phyloP scores from a whole-genome alignment of 2,113 vertebrate genomes.

The Campylorhamphus procurvoides region DNA sequence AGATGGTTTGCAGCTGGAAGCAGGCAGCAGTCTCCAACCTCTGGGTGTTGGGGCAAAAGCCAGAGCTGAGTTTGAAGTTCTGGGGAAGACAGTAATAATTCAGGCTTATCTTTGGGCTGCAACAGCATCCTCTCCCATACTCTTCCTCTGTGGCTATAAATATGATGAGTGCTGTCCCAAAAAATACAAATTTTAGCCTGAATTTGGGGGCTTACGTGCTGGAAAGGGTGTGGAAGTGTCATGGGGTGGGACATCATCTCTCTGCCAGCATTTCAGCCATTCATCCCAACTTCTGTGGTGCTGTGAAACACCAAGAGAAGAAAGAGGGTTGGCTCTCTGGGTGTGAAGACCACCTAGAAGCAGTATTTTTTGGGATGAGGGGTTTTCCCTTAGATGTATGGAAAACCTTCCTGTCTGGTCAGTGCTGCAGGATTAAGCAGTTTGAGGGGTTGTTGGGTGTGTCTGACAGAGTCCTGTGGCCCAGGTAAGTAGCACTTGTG shows the following conservation, averaged over 20 bases:
- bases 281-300: not conserved
- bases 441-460: not conserved
- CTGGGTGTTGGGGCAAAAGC: not conserved
- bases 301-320: not conserved
- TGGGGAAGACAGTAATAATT: not conserved
- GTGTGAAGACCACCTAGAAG: not conserved
- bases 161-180: not conserved
- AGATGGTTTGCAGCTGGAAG: not conserved
- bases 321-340: fast-evolving
- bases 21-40: not conserved
- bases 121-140: not conserved
- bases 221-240: not conserved
- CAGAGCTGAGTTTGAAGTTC: not conserved
- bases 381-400: not conserved
- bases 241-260: fast-evolving
- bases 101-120: not conserved
- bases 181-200: not conserved
- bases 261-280: not conserved
- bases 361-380: not conserved
- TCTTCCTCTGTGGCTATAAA: not conserved
- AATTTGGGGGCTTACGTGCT: not conserved
- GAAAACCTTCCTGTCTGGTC: not conserved
- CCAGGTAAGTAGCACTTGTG: not conserved
- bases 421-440: not conserved
- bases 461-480: not conserved